Evolutionary conservation across 2,797 vertebrate species (phyloP).

Genomic region (Gymnoscopelus braueri): DNA sequence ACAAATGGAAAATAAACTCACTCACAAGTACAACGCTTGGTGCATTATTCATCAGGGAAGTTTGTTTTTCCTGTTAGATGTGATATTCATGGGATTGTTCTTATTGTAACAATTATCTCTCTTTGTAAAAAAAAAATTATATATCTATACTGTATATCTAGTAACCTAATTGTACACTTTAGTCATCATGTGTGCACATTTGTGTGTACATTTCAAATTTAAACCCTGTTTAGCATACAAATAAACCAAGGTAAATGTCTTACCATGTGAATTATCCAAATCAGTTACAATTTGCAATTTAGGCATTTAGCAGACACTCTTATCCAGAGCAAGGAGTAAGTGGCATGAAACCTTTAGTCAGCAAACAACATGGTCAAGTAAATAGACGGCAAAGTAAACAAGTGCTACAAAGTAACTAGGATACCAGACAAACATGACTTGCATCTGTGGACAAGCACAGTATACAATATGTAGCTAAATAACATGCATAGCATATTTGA

Average conservation of each 20-base stretch:
- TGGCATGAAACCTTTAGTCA: too few relatives aligned
- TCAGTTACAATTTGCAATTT: not conserved
- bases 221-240: constrained; percentile 63
- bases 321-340: too few relatives aligned
- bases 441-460: too few relatives aligned
- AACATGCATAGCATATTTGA: too few relatives aligned
- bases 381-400: too few relatives aligned
- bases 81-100: constrained; percentile 12
- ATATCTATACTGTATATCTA: too few relatives aligned
- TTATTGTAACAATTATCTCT: constrained; percentile 49
- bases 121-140: constrained; percentile 50
- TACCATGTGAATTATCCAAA: constrained; percentile 51
- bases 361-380: too few relatives aligned
- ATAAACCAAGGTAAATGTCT: constrained; percentile 73
- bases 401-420: too few relatives aligned
- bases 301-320: too few relatives aligned
- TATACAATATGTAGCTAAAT: too few relatives aligned
- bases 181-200: constrained; percentile 58
- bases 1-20: constrained; percentile 40
- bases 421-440: too few relatives aligned
- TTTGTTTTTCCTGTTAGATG: too few relatives aligned
- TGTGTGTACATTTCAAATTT: constrained; percentile 60
- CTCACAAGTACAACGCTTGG: constrained; percentile 35
- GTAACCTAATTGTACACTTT: constrained; percentile 54
- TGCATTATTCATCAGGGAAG: constrained; percentile 4